Conservation (phyloP, 2,797 vertebrate genomes). For the Lacerta viridis region DNA sequence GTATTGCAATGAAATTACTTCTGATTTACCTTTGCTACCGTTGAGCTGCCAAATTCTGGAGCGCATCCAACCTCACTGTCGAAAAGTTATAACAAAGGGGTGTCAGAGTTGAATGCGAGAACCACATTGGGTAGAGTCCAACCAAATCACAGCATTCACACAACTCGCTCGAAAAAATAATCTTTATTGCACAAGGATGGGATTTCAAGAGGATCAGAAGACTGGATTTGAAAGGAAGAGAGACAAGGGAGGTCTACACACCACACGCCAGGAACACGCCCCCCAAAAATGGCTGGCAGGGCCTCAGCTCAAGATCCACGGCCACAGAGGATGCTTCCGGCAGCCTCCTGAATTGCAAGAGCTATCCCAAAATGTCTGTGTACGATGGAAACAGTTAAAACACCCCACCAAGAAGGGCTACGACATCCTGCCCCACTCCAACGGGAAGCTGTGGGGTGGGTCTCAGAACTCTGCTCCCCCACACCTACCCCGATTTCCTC, state of each 20-base stretch:
- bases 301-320: neutral
- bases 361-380: neutral
- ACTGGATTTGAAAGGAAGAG: neutral
- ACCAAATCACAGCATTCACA: neutral
- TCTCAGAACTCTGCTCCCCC: no score
- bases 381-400: neutral
- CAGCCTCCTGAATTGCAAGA: neutral
- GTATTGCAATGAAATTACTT: no score
- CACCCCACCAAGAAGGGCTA: neutral
- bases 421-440: slow-evolving; percentile 3
- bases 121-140: no score
- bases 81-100: no score
- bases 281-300: neutral
- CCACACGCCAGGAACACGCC: rapidly evolving
- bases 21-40: no score
- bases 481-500: neutral
- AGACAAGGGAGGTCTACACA: neutral
- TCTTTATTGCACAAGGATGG: slow-evolving; percentile 72
- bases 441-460: neutral
- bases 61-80: no score
- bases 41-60: no score
- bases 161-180: slow-evolving; percentile 67
- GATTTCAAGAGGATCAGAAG: neutral
- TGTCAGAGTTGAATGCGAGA: no score
- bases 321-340: neutral